Conservation (phyloP, 2,888 invertebrate genomes). For the Anthrax anthrax region DNA sequence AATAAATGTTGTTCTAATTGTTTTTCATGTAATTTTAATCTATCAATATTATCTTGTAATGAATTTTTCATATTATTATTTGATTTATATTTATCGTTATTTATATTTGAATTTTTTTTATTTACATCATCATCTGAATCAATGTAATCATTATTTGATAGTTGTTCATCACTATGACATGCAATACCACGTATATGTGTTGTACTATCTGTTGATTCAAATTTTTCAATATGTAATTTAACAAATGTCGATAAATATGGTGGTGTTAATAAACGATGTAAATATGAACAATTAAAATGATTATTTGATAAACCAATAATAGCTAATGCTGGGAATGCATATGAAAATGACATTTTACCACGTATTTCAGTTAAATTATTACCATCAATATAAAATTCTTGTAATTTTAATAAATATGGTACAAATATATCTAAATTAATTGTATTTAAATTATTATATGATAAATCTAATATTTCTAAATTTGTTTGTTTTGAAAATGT, state of each 20-base stretch:
- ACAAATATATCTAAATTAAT: conserved; percentile 32
- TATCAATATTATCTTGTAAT: conserved; percentile 11
- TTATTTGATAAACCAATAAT: conserved; percentile 28
- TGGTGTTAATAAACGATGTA: conserved; percentile 25
- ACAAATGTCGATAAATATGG: conserved; percentile 23
- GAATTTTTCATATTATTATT: background rate
- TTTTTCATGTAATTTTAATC: conserved; percentile 20
- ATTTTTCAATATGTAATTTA: conserved; percentile 24
- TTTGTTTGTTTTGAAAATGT: conserved; percentile 31
- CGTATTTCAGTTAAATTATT: conserved; percentile 26
- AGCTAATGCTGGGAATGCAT: conserved; percentile 24
- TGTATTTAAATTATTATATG: conserved; percentile 37
- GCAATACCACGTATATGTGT: conserved; percentile 31
- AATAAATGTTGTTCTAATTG: conserved; percentile 23
- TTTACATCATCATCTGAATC: too few species aligned
- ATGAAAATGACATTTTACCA: conserved; percentile 23
- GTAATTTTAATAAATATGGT: conserved; percentile 25
- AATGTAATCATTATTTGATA: too few species aligned
- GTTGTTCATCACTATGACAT: conserved; percentile 18
- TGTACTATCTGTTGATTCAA: conserved; percentile 14
- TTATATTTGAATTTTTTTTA: too few species aligned
- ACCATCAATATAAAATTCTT: conserved; percentile 27
- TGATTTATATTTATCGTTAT: background rate
- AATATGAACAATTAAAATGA: conserved; percentile 29
- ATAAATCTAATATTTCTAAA: conserved; percentile 36